A percentile compares a stretch with the other conserved stretches of the same genome.
Conservation (phyloP, 2,888 invertebrate species). For the Suillia variegata region DNA sequence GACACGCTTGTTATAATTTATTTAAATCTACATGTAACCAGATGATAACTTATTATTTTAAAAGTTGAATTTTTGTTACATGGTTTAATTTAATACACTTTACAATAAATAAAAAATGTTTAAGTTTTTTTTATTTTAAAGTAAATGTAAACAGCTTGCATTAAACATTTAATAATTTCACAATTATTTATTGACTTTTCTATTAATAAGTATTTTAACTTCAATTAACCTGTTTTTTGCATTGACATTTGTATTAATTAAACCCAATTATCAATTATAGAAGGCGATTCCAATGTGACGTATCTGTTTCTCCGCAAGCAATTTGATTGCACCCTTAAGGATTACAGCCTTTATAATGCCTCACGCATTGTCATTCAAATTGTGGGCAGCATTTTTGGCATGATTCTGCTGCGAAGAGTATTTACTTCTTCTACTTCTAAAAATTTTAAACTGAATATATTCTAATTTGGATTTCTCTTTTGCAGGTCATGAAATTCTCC, state of each 20-base stretch:
- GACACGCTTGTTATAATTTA: no score
- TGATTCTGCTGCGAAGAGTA: conserved; percentile 65
- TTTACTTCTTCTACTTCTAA: conserved; percentile 13
- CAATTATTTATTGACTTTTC: background rate
- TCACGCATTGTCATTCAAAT: conserved; percentile 64
- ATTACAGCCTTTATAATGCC: conserved; percentile 60
- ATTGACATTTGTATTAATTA: background rate
- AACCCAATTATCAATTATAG: conserved; percentile 25
- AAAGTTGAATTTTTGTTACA: background rate
- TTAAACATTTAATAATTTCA: no score
- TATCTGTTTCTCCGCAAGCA: conserved; percentile 62
- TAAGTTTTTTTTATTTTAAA: no score
- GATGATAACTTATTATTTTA: background rate
- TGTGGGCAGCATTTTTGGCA: conserved; percentile 66
- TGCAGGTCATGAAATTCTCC: conserved; percentile 48
- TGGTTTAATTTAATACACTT: background rate
- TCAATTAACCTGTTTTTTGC: background rate
- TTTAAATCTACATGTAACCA: no score
- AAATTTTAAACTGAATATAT: background rate
- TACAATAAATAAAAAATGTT: no score
- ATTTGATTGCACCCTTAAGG: conserved; percentile 57
- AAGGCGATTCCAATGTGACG: conserved; percentile 62
- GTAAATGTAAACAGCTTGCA: no score
- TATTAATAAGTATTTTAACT: no score
- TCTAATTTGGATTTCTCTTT: conserved; percentile 1